A percentile compares a stretch with the other conserved stretches of the same genome.
Evolutionary conservation across 2,797 vertebrate genomes (phyloP).

Genomic region (Acridotheres tristis): DNA sequence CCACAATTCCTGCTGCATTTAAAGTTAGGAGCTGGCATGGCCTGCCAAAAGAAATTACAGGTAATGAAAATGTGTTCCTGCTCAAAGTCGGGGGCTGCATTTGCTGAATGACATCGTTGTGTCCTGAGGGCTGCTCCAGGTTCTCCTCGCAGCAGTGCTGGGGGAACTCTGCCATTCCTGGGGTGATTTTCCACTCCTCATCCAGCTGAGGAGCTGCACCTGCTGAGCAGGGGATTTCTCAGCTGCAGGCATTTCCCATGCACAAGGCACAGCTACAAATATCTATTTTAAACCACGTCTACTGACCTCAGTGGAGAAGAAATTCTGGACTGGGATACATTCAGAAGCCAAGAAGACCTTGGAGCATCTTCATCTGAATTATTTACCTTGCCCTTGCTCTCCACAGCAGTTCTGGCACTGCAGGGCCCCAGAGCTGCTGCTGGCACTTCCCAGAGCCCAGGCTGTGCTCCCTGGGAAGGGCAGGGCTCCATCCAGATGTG

Average conservation of each 20-base stretch:
- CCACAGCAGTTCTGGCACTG: background rate
- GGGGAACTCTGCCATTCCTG: background rate
- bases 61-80: background rate
- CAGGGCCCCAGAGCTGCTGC: background rate
- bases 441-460: background rate
- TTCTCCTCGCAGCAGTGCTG: background rate
- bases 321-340: background rate
- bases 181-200: background rate
- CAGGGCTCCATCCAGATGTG: background rate
- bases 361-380: background rate
- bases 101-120: background rate
- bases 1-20: background rate
- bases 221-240: background rate
- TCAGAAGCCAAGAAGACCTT: background rate
- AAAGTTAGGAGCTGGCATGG: background rate
- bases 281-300: background rate
- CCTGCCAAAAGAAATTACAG: background rate
- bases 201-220: background rate
- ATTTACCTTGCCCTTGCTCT: background rate
- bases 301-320: background rate
- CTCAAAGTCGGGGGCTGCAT: background rate
- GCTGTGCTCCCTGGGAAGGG: background rate
- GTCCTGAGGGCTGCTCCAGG: rapidly evolving
- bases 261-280: background rate
- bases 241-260: background rate